Conservation (phyloP, 53 echinoderm and acorn worm species). For the Astropecten irregularis region DNA sequence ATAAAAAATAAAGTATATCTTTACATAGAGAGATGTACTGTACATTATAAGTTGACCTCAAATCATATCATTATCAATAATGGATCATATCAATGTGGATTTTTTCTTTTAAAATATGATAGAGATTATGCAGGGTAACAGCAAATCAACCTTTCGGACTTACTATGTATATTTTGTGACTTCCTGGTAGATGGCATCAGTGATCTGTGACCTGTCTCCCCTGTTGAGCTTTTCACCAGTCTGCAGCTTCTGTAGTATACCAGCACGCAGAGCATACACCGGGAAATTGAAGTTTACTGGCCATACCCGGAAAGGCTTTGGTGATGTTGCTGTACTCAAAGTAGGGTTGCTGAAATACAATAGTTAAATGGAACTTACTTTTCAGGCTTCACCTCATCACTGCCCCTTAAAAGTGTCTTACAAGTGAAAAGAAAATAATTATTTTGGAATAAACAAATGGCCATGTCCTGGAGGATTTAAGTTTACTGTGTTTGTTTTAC, state of each 20-base stretch:
- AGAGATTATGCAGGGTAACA: too few relatives aligned
- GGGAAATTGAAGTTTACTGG: conserved; percentile 26
- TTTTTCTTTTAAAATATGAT: too few relatives aligned
- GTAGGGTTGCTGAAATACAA: conserved; percentile 2
- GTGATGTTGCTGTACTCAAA: not conserved
- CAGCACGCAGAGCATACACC: conserved; percentile 23
- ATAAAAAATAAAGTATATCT: too few relatives aligned
- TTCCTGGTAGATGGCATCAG: conserved; percentile 34
- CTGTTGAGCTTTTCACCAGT: conserved; percentile 21
- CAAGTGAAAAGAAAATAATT: not conserved
- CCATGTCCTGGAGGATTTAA: too few relatives aligned
- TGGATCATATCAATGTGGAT: too few relatives aligned
- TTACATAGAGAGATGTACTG: too few relatives aligned
- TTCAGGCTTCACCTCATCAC: not conserved
- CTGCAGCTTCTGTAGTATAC: conserved; percentile 22
- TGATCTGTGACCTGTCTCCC: conserved; percentile 12
- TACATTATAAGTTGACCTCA: too few relatives aligned
- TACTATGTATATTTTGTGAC: conserved; percentile 50
- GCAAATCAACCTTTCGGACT: not conserved
- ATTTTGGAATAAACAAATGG: too few relatives aligned
- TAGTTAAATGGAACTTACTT: not conserved
- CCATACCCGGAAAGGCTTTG: conserved; percentile 4
- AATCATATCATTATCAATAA: too few relatives aligned
- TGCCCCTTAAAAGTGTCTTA: not conserved
- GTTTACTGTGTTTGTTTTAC: too few relatives aligned